Evolutionary conservation across 2,888 invertebrate genomes (phyloP).

Genomic region (Tholera decimalis): DNA sequence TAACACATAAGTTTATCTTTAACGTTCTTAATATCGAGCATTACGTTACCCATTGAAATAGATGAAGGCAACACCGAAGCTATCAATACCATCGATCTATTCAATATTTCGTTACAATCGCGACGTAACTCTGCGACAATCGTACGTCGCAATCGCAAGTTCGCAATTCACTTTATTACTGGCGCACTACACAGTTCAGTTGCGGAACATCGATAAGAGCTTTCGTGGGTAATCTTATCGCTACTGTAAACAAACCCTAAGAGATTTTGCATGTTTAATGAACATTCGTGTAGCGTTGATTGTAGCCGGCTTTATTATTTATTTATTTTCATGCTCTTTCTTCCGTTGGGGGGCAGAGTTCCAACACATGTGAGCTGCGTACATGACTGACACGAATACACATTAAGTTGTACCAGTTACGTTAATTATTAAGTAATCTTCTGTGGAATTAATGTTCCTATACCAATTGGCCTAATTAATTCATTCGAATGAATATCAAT

Average conservation of each 20-base stretch:
- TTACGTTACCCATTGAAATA: constrained; percentile 38
- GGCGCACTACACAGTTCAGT: constrained; percentile 49
- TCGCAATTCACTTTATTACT: constrained; percentile 57
- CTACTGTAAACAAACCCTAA: constrained; percentile 52
- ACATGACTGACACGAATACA: constrained; percentile 22
- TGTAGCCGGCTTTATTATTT: constrained; percentile 43
- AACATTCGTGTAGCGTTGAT: constrained; percentile 63
- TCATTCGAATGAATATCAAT: constrained; percentile 12
- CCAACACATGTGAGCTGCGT: constrained; percentile 24
- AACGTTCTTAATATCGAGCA: constrained; percentile 24
- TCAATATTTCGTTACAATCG: constrained; percentile 56
- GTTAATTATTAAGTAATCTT: constrained; percentile 32
- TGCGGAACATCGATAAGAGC: constrained; percentile 63
- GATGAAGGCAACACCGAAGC: constrained; percentile 32
- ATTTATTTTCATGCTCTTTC: constrained; percentile 47
- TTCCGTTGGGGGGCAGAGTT: constrained; percentile 17
- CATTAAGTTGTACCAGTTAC: constrained; percentile 13
- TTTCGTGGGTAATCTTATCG: constrained; percentile 62
- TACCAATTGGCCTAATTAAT: constrained; percentile 14
- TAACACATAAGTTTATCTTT: constrained; percentile 36
- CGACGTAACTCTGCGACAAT: constrained; percentile 50
- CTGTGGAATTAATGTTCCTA: constrained; percentile 13
- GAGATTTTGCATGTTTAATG: constrained; percentile 70
- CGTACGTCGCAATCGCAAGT: constrained; percentile 50
- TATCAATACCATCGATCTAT: constrained; percentile 54